phyloP scores from a whole-genome alignment of 2,113 vertebrate species.

The Cephalopholis sonnerati region DNA sequence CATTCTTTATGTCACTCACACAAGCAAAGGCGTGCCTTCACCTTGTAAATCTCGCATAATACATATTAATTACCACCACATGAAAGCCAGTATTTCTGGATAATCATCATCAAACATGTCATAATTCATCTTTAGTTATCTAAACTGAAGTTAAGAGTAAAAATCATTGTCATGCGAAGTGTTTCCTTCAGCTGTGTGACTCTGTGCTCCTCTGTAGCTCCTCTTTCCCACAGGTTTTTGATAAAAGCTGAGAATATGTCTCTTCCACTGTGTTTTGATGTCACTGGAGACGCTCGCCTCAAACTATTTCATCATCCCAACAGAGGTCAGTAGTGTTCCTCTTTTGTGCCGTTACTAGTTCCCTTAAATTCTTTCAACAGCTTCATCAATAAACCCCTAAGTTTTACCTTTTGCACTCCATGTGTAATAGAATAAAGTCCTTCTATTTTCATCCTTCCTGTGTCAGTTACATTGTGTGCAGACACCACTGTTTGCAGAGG shows the following conservation, averaged over 20 bases:
- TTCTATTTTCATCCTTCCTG: no score
- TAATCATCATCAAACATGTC: not conserved
- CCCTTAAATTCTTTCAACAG: not conserved
- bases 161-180: no score
- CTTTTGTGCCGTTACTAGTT: not conserved
- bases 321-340: slow-evolving; percentile 62
- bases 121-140: no score
- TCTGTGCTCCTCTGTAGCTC: slow-evolving; percentile 26
- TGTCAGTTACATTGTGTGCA: no score
- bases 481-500: no score
- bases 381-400: not conserved
- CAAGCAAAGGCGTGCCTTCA: not conserved
- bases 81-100: no score
- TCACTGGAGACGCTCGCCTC: slow-evolving; percentile 33
- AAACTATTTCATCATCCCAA: slow-evolving; percentile 69
- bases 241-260: slow-evolving; percentile 48
- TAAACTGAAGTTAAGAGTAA: no score
- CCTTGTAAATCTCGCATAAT: not conserved
- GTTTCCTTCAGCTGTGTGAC: no score
- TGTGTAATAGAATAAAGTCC: no score
- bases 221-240: slow-evolving; percentile 64
- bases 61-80: no score
- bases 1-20: not conserved
- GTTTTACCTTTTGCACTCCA: no score
- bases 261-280: slow-evolving; percentile 75